A percentile compares a stretch with the other conserved stretches of the same genome.
These are phyloP conservation scores for Aspiorhynchus laticeps DNA, from an alignment of 2,113 vertebrate genomes.

Conservation along the genomic window DNA sequence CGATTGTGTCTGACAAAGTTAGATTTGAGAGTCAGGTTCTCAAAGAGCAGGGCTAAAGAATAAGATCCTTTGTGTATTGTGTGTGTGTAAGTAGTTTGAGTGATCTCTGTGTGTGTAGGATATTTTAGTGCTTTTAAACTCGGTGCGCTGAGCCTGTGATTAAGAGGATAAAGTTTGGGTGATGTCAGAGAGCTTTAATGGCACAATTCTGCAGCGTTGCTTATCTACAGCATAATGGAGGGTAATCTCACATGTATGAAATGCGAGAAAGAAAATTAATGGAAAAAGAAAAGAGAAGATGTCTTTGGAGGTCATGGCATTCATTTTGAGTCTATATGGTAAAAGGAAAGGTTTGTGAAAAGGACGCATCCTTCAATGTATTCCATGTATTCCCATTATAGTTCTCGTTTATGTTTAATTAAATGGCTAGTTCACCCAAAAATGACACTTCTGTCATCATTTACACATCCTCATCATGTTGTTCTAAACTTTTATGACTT, in stretches of 20 bases:
- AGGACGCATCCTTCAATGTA: neutral
- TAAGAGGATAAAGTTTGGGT: constrained; percentile 49
- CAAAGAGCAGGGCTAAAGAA: neutral
- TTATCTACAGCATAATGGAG: constrained; percentile 22
- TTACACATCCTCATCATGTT: neutral
- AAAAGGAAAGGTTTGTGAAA: neutral
- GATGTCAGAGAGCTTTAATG: constrained; percentile 47
- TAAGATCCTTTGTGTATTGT: neutral
- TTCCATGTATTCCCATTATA: neutral
- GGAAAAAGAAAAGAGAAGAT: neutral
- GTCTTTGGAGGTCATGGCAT: neutral
- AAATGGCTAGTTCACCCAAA: neutral
- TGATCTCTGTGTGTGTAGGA: constrained; percentile 20
- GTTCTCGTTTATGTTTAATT: neutral
- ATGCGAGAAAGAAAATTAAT: neutral
- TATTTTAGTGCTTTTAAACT: constrained; percentile 15
- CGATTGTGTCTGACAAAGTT: neutral
- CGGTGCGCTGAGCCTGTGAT: constrained; percentile 14
- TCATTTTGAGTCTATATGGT: neutral
- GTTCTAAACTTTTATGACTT: neutral
- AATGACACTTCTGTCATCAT: neutral
- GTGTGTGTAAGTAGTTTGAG: constrained; percentile 32
- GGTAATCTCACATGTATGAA: neutral
- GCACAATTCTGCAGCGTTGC: constrained; percentile 12
- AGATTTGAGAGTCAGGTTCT: neutral